Conservation (phyloP, 1,140 invertebrate genomes). For the Hypothenemus hampei region DNA sequence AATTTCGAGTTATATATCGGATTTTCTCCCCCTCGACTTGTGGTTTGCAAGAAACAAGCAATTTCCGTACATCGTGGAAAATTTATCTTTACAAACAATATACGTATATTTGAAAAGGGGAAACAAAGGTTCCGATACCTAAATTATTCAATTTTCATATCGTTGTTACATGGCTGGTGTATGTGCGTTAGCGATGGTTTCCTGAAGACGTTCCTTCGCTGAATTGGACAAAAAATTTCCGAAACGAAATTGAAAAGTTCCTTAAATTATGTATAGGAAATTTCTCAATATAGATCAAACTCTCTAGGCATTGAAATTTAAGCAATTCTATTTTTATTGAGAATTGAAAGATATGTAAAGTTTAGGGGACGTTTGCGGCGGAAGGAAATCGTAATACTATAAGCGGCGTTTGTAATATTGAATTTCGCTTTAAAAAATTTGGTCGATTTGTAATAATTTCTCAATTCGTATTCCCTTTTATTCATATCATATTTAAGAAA, state of each 20-base stretch:
- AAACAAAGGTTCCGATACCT: constrained; percentile 7
- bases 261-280: constrained; percentile 27
- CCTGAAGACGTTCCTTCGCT: constrained; percentile 3
- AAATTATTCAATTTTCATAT: constrained; percentile 23
- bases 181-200: not conserved
- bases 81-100: not conserved
- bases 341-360: constrained; percentile 25
- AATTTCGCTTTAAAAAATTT: constrained; percentile 2
- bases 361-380: constrained; percentile 17
- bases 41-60: too few species aligned
- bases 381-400: constrained; percentile 24
- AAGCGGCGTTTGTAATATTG: constrained; percentile 16
- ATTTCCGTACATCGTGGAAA: not conserved
- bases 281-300: constrained; percentile 25
- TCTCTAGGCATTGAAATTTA: constrained; percentile 24
- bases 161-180: not conserved
- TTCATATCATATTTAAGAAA: not conserved
- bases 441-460: not conserved
- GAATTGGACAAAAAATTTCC: constrained; percentile 12
- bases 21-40: too few species aligned
- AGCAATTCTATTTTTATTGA: constrained; percentile 21
- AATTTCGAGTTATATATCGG: too few species aligned
- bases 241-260: constrained; percentile 25
- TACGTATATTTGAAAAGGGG: constrained; percentile 1
- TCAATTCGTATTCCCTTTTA: not conserved